Conservation (phyloP, 37 sponge, comb jelly and placozoan genomes). For the Agelas oroides region DNA sequence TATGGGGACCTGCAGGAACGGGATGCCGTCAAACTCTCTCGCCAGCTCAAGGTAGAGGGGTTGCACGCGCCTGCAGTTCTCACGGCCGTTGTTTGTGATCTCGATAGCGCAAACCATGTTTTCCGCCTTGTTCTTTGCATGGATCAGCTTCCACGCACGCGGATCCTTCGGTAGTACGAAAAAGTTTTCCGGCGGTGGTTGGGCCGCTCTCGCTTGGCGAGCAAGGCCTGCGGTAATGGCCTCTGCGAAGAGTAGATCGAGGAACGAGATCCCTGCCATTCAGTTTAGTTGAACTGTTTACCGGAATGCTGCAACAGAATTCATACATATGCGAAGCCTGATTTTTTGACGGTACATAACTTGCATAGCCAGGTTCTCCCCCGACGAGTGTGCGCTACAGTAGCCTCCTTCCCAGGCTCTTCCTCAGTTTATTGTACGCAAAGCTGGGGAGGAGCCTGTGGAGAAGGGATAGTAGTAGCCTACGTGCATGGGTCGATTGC, state of each 20-base stretch:
- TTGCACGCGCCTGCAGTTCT: conserved; percentile 30
- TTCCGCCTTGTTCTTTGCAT: conserved; percentile 49
- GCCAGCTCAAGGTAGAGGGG: conserved; percentile 55
- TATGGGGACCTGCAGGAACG: conserved; percentile 45
- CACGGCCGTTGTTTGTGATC: conserved; percentile 31
- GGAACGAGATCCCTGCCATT: conserved; percentile 47
- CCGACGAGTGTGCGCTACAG: too few species aligned
- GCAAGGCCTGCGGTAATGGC: conserved; percentile 65
- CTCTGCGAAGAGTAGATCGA: conserved; percentile 67
- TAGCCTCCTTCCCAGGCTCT: too few species aligned
- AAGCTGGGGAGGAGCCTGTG: too few species aligned
- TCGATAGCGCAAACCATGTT: conserved; percentile 71
- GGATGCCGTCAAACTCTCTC: conserved; percentile 53
- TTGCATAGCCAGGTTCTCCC: too few species aligned
- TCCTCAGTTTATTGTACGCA: too few species aligned
- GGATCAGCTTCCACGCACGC: conserved; percentile 47
- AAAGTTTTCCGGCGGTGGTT: conserved; percentile 79
- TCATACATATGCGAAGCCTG: too few species aligned
- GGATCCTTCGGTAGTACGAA: conserved; percentile 52
- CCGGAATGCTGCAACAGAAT: too few species aligned
- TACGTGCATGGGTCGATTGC: too few species aligned
- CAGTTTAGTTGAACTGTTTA: too few species aligned
- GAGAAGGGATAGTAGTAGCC: too few species aligned
- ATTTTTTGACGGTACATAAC: too few species aligned
- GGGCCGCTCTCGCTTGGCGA: conserved; percentile 14